Base-by-base conservation (phyloP, 1,140 invertebrate species). In the Drosophila sproati region DNA sequence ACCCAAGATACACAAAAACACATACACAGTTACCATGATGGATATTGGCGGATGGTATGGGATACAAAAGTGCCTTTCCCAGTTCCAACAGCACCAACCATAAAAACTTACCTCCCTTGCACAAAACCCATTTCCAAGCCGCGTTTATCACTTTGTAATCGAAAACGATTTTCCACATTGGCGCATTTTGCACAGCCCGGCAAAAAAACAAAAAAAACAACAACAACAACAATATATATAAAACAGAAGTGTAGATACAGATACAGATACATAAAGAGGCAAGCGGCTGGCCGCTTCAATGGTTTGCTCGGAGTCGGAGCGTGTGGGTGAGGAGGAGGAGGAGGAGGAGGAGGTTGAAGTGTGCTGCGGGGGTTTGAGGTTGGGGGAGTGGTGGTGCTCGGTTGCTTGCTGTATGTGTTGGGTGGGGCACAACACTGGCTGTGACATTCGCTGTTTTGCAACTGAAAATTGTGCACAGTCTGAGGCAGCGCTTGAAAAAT, bases 111-210 rank as follows among this genome's bases (percentile, higher is more conserved):
- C 2, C 39, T 34, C 56, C 8, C 41, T 34, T 10, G 20, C 20
- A 20, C 20, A 20, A 20, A 20, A 20, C 20, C 39, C 7, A 7
- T n/a, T 0, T 10, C 39, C 39, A n/a, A 4, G 6, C n/a, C 5
- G 7, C 4, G 34, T 41, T 71, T 59, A 50, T 61, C 52, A 29
- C 47, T 62, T 66, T 56, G 56, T 72, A 60, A 78, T 67, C 77
- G 73, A 72, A 78, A 78, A 78, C 67, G 73, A 78, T 78, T 78
- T 76, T 78, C 77, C 77, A 78, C 77, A 76, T 76, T 78, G 77
- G 50, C 77, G 67, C 73, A 64, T 75, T 78, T 66, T 20, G 37
- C 5, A 20, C 4, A 8, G 54, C 37, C 28, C 20, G 20, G 20
- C 20, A 20, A 20, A 20, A 20, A 20, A 20, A 20, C 20, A 20